Conservation (phyloP, 2,113 vertebrate genomes). For the Eptesicus fuscus region DNA sequence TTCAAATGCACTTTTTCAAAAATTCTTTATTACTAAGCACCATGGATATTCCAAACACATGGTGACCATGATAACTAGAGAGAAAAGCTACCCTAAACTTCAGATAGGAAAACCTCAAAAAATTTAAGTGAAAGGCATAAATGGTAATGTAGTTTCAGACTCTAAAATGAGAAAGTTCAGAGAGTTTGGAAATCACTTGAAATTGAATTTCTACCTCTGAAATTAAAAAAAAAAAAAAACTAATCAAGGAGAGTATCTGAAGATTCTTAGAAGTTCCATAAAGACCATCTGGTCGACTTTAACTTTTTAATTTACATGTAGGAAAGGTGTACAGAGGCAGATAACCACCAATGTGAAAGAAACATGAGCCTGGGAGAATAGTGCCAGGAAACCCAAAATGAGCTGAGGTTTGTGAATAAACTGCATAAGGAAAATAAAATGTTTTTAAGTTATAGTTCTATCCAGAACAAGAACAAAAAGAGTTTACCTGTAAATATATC, state of each 20-base stretch:
- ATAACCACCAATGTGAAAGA: not conserved
- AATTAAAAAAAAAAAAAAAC: not conserved
- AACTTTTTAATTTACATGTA: slow-evolving; percentile 27
- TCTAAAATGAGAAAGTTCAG: slow-evolving; percentile 25
- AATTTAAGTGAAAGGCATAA: not conserved
- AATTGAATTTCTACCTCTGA: slow-evolving; percentile 43
- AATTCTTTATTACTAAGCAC: not conserved
- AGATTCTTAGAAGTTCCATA: not conserved
- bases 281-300: not conserved
- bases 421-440: not conserved
- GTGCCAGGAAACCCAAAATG: not conserved
- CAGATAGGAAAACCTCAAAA: not conserved
- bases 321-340: not conserved
- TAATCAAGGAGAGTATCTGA: not conserved
- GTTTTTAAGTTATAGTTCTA: not conserved
- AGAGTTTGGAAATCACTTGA: slow-evolving; percentile 27
- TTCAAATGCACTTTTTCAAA: not conserved
- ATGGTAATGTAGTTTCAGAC: not conserved
- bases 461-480: slow-evolving; percentile 13
- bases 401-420: not conserved
- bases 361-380: not conserved
- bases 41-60: not conserved
- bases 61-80: not conserved
- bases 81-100: not conserved
- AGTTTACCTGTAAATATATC: not conserved